Evolutionary conservation across 2,113 vertebrate species (phyloP).

Genomic region (Petromus typicus): DNA sequence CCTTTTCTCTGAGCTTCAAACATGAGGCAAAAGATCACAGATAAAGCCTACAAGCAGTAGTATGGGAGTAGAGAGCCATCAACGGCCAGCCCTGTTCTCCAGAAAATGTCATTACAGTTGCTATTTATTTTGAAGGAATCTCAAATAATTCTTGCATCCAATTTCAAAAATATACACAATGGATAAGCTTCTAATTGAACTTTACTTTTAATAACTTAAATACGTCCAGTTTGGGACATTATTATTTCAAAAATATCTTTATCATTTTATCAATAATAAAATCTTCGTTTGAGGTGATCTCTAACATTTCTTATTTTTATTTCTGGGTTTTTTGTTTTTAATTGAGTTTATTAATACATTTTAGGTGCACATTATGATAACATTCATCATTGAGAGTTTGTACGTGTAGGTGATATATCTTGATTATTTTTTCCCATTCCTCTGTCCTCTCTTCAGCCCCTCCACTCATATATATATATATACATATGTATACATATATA

Average conservation of each 20-base stretch:
- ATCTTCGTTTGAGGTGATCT: neutral
- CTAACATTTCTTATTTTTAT: neutral
- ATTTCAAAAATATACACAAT: neutral
- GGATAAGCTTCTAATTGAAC: neutral
- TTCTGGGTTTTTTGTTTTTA: neutral
- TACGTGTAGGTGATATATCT: too few species aligned
- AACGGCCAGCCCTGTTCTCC: neutral
- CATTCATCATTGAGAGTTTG: too few species aligned
- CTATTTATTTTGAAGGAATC: conserved; percentile 37
- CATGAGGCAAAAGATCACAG: neutral
- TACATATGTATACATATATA: too few species aligned
- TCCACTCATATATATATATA: too few species aligned
- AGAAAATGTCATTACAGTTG: neutral
- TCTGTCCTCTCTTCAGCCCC: too few species aligned
- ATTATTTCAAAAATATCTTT: conserved; percentile 23
- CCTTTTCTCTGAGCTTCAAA: conserved; percentile 5
- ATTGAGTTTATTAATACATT: too few species aligned
- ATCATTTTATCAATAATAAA: conserved; percentile 32
- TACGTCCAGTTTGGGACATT: neutral
- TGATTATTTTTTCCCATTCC: too few species aligned
- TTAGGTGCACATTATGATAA: too few species aligned
- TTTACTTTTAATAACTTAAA: conserved; percentile 41
- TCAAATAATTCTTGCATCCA: conserved; percentile 35
- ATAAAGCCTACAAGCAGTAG: neutral
- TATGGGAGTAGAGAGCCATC: neutral